phyloP scores from a whole-genome alignment of 2,113 vertebrate genomes.

The Leucopsar rothschildi region DNA sequence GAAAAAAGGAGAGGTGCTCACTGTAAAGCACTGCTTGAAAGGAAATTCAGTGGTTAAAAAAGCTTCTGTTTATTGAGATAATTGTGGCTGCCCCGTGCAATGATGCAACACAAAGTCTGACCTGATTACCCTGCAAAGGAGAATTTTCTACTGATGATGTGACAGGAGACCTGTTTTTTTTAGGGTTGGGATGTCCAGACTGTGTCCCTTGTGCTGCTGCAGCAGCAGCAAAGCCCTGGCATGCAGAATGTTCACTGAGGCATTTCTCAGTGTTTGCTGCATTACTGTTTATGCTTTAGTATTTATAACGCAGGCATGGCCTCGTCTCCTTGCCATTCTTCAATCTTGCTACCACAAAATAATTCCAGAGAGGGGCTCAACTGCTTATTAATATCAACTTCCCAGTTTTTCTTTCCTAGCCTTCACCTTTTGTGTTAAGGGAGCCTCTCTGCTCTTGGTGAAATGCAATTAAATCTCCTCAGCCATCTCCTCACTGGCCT shows the following conservation, averaged over 20 bases:
- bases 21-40: neutral
- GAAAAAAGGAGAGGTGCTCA: neutral
- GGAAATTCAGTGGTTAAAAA: neutral
- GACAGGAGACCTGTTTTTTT: neutral
- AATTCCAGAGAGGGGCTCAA: neutral
- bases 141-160: no score
- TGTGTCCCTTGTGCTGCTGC: neutral
- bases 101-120: neutral
- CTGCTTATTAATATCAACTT: neutral
- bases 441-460: neutral
- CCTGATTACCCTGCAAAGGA: neutral
- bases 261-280: neutral
- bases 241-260: neutral
- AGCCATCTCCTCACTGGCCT: slow-evolving; percentile 28
- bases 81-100: neutral
- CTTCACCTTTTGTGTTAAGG: neutral
- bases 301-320: neutral
- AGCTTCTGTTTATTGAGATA: neutral
- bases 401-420: neutral
- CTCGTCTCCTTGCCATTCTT: neutral
- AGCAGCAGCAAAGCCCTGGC: neutral
- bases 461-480: neutral
- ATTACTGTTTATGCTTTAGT: neutral
- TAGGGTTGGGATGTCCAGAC: neutral
- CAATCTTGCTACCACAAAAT: neutral